A percentile compares a stretch with the other conserved stretches of the same genome.
Evolutionary conservation across 2,888 invertebrate genomes (phyloP).

Genomic region (Hirtodrosophila confusa): DNA sequence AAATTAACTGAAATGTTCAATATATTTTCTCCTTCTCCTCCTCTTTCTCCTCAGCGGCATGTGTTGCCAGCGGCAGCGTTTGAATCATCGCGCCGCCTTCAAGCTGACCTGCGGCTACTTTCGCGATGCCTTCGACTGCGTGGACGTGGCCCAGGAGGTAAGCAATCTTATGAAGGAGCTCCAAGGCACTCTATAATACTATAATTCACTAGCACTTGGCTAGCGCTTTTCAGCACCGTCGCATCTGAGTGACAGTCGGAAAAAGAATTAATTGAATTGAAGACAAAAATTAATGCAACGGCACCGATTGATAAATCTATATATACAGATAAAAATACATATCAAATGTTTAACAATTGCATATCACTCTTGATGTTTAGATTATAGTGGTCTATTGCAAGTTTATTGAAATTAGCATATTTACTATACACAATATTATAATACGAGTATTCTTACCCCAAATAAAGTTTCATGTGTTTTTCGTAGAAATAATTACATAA

Average conservation of each 20-base stretch:
- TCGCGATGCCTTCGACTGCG: conserved; percentile 94
- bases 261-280: conserved; percentile 11
- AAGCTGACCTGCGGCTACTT: conserved; percentile 96
- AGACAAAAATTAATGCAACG: conserved; percentile 17
- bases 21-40: too few relatives aligned
- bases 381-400: conserved; percentile 14
- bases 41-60: conserved; percentile 88
- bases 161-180: neutral
- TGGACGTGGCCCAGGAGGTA: conserved; percentile 85
- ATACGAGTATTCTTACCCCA: conserved; percentile 10
- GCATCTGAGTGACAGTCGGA: conserved; percentile 38
- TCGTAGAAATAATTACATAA: conserved; percentile 41
- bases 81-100: conserved; percentile 91
- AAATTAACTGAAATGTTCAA: too few relatives aligned
- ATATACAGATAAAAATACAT: conserved; percentile 44
- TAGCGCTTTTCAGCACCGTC: conserved; percentile 59
- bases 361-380: conserved; percentile 61
- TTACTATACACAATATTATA: conserved; percentile 19
- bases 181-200: neutral
- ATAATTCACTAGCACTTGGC: conserved; percentile 41
- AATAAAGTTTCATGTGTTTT: conserved; percentile 51
- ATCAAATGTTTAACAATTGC: conserved; percentile 59
- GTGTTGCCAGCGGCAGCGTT: conserved; percentile 93
- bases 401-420: conserved; percentile 4
- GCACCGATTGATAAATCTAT: conserved; percentile 28